These are phyloP conservation scores for Rotaria magnacalcarata DNA, from an alignment of 2,888 invertebrate genomes.

Conservation along the genomic window DNA sequence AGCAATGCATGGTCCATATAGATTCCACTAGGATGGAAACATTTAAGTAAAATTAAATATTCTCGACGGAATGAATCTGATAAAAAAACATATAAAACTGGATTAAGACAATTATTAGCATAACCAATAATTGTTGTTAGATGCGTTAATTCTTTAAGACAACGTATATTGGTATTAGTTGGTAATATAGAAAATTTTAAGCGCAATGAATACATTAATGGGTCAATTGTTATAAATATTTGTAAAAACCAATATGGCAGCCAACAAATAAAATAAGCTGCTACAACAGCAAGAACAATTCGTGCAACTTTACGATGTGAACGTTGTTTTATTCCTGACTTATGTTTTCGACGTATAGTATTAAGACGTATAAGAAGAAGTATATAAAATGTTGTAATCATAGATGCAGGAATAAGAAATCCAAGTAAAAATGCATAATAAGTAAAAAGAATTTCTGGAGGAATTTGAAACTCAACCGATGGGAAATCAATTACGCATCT, in stretches of 20 bases:
- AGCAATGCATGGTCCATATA: neutral
- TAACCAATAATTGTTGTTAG: constrained; percentile 35
- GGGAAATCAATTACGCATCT: constrained; percentile 33
- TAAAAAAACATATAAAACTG: constrained; percentile 30
- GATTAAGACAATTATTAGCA: constrained; percentile 37
- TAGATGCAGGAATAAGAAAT: constrained; percentile 16
- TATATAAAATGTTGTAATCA: constrained; percentile 24
- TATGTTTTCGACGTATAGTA: neutral
- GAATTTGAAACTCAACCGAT: neutral
- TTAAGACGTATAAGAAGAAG: neutral
- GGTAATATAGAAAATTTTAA: neutral
- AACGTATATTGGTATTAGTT: no score
- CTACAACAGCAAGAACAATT: neutral
- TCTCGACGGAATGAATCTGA: constrained; percentile 25
- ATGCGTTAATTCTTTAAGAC: neutral
- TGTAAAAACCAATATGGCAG: constrained; percentile 34
- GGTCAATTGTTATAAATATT: constrained; percentile 10
- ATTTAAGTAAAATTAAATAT: constrained; percentile 9
- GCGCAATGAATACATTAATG: neutral
- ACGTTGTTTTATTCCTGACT: constrained; percentile 13
- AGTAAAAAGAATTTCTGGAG: constrained; percentile 20
- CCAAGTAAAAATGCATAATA: constrained; percentile 36
- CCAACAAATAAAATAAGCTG: constrained; percentile 35
- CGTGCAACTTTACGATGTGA: constrained; percentile 33
- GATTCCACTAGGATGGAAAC: neutral